Evolutionary conservation across 2,888 invertebrate species (phyloP), one percentile per base, ranked within the genome.

Genomic region (Linnaemya vulpina): DNA sequence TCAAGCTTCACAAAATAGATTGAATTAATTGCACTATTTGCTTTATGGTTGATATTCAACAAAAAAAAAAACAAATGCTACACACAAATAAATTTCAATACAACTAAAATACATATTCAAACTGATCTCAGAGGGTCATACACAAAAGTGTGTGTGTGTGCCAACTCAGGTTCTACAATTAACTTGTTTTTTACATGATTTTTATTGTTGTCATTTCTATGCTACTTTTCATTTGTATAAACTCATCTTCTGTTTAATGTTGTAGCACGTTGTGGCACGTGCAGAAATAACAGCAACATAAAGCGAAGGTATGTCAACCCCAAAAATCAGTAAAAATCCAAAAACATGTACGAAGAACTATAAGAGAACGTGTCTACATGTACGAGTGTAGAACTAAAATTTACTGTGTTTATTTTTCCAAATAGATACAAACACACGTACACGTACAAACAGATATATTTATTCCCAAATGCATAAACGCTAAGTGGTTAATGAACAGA

Each of bases 201-300:
- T 76, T 75, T 75, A 60, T 80, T 73, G 40, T 82, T 65, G 22
- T 80, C 49, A 58, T 58, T 58, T 60, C 10, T 46, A 17, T 67
- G 25, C 43, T 60, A 13, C 62, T 62, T 53, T 77, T 46, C 46
- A 3, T 67, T 60, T 53, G 8, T 49, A 17, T 49, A 17, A 58
- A 43, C 20, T 43, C 43, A 17, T 65, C 46, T 55, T 46, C 60
- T 78, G 71, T 53, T 17, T 75, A 62, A 82, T 79, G 75, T 78
- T 78, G 75, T 53, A 51, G 49, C 65, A 62, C 81, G 60, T 53
- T 71, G 75, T 79, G 85, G 85, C 85, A 85, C 85, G 85, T 85
- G 85, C 85, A 85, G 78, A 75, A 75, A 71, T 71, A 65, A n/a
- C 70, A 75, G 65, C 38, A 67, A 68, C 58, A 68, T 22, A 51